These are phyloP conservation scores for Gadopsis marmoratus DNA, from an alignment of 2,797 vertebrate species.

Conservation along the genomic window DNA sequence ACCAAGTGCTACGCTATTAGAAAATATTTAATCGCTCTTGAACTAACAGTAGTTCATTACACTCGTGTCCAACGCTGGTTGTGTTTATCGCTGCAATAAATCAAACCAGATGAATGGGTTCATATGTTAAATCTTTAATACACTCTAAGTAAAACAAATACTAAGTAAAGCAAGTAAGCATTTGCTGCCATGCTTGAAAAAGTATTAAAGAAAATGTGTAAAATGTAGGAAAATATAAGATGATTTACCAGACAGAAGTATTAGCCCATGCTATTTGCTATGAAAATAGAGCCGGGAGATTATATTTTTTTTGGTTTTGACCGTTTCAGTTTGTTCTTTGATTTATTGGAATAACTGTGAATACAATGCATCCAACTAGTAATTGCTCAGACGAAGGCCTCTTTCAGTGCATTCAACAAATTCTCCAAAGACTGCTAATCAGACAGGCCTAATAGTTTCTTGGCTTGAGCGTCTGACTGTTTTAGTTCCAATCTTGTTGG, in stretches of 20 bases:
- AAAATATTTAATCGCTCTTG: constrained; percentile 35
- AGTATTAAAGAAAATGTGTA: constrained; percentile 54
- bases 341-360: constrained; percentile 65
- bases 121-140: constrained; percentile 65
- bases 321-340: constrained; percentile 51
- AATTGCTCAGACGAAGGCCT: constrained; percentile 63
- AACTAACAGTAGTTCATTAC: constrained; percentile 65
- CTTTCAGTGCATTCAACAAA: constrained; percentile 60
- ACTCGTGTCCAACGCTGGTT: constrained; percentile 38
- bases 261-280: constrained; percentile 59
- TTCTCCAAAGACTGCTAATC: constrained; percentile 76
- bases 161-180: constrained; percentile 34
- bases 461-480: constrained; percentile 63
- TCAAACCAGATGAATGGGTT: constrained; percentile 64
- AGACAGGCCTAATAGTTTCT: constrained; percentile 71
- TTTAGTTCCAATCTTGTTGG: constrained; percentile 68
- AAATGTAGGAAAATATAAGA: constrained; percentile 62
- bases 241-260: constrained; percentile 52
- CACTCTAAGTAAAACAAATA: constrained; percentile 57
- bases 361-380: constrained; percentile 65
- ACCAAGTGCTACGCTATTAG: constrained; percentile 14
- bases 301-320: constrained; percentile 63
- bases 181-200: constrained; percentile 47
- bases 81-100: constrained; percentile 66
- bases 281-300: constrained; percentile 57